Base-by-base conservation (phyloP, 2,888 invertebrate species). In the Drosophila tripunctata region DNA sequence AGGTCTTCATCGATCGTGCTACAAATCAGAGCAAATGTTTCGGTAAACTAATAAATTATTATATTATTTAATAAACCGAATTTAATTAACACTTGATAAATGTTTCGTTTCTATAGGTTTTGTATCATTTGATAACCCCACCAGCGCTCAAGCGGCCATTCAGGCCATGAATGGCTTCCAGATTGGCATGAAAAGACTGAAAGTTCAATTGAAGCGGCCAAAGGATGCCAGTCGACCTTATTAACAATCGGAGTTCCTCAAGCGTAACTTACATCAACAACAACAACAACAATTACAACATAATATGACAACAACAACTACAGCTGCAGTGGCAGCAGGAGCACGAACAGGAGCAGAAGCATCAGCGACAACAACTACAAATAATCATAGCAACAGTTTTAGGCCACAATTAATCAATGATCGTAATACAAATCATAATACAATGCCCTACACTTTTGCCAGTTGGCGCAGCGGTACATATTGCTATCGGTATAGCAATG, bases 1-100 rank as follows among this genome's bases (percentile, higher is more conserved):
- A 99, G 94, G 99, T 99, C 88, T 99, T 99, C 94, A 99, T 99
- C 92, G 99, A 99, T 93, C 96, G 99, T 89, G 99, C 99, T 92
- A 99, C 99, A 91, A 99, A 99, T 93, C 99, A 99, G 94, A 99
- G 99, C 95, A 99, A 99, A 94, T 99, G 99, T 94, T 99, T 99
- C 93, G 99, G 99, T 99, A 93, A 69, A 31, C 7, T 21, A 33
- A 17, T 4, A 2, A 1, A 47, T 27, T 4, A 1, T 12, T 12
- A 10, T 7, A 15, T 1, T 12, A 19, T 22, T 22, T n/a, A 8
- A 10, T 14, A 4, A 0, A 1, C 14, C 2, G 5, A 10, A 1
- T 12, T 33, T 12, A 12, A 19, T 27, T 30, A 48, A 62, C 15
- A 43, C 6, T 19, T n/a, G n/a, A 15, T n/a, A 15, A 7, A 10